A percentile compares a stretch with the other conserved stretches of the same genome.
phyloP scores from a whole-genome alignment of 2,888 invertebrate species.

The Melanostoma scalare region DNA sequence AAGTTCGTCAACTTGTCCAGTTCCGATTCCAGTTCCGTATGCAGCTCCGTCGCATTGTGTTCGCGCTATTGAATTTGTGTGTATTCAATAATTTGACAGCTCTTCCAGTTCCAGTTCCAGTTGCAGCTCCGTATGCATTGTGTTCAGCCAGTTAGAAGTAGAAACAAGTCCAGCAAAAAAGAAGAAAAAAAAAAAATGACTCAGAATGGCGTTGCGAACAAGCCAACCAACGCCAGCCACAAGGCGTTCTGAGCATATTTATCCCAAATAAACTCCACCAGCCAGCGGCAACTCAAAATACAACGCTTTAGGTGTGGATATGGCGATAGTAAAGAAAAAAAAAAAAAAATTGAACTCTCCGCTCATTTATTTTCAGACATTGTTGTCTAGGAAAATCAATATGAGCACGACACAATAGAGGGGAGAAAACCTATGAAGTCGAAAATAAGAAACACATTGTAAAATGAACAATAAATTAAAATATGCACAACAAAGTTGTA shows the following conservation, averaged over 20 bases:
- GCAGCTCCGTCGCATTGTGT: too few relatives aligned
- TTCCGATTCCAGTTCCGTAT: too few relatives aligned
- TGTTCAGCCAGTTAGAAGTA: too few relatives aligned
- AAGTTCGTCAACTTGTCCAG: too few relatives aligned
- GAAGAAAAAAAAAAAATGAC: constrained; percentile 7
- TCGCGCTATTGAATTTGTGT: too few relatives aligned
- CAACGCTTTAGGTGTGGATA: constrained; percentile 46
- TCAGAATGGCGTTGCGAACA: neutral
- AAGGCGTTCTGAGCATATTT: too few relatives aligned
- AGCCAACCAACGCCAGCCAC: too few relatives aligned
- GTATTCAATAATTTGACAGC: too few relatives aligned
- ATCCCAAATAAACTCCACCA: neutral
- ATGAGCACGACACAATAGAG: neutral
- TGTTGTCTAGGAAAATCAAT: constrained; percentile 3
- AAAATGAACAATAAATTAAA: neutral
- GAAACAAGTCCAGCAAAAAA: constrained; percentile 3
- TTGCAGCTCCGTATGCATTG: too few relatives aligned
- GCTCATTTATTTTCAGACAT: neutral
- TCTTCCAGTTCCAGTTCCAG: too few relatives aligned
- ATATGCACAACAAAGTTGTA: neutral
- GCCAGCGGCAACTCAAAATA: constrained; percentile 31
- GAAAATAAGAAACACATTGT: neutral
- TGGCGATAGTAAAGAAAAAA: neutral
- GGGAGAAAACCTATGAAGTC: constrained; percentile 3
- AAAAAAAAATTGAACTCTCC: neutral